Percentiles rank a stretch among this genome's conserved stretches.
phyloP scores from a whole-genome alignment of 2,888 invertebrate genomes.

The Cataglyphis albicans region DNA sequence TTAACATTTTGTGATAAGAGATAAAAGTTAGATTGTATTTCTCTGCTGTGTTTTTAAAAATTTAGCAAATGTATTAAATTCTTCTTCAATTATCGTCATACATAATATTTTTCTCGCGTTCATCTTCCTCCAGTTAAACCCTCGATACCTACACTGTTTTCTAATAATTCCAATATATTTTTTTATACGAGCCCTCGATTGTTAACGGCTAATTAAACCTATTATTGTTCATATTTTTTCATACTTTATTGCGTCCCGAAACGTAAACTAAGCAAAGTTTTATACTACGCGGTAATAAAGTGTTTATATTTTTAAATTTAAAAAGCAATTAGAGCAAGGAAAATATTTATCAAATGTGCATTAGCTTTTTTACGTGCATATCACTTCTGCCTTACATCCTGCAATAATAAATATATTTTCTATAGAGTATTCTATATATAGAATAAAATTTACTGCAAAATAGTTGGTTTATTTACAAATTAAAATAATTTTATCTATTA shows the following conservation, averaged over 20 bases:
- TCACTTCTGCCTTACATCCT: not conserved
- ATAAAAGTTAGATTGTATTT: not conserved
- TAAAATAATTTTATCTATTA: not conserved
- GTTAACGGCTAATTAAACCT: constrained; percentile 27
- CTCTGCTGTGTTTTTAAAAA: not conserved
- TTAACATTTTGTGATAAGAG: not conserved
- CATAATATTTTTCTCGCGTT: not conserved
- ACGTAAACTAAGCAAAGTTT: constrained; percentile 12
- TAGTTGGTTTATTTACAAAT: not conserved
- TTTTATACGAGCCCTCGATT: constrained; percentile 8
- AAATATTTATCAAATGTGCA: not conserved
- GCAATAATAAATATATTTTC: constrained; percentile 1
- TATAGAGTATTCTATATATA: not conserved
- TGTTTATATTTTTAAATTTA: constrained; percentile 24
- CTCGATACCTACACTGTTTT: not conserved
- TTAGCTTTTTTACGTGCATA: not conserved
- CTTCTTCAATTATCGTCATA: not conserved
- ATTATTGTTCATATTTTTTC: constrained; percentile 28
- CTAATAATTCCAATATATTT: not conserved
- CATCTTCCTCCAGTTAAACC: not conserved
- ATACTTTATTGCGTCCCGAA: constrained; percentile 9
- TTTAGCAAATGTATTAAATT: not conserved
- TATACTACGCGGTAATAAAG: constrained; percentile 5
- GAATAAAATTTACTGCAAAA: not conserved
- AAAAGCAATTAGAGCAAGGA: not conserved